A percentile compares a stretch with the other conserved stretches of the same genome.
These are phyloP conservation scores for Centropyge bicolor DNA, from an alignment of 2,797 vertebrate genomes.

Conservation along the genomic window DNA sequence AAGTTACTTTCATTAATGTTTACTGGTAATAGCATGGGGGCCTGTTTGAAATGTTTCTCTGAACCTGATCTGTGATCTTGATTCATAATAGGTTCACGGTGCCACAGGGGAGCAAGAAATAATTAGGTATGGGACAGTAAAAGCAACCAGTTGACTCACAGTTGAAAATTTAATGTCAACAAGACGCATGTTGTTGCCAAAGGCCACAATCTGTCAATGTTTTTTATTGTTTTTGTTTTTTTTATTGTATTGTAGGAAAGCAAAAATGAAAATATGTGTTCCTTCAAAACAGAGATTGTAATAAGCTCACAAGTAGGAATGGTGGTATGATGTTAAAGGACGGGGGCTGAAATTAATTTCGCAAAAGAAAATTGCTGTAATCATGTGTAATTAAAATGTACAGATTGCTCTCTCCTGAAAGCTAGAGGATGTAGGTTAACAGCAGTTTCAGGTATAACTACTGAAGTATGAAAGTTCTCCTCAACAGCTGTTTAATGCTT, in stretches of 20 bases:
- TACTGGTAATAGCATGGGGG: conserved; percentile 5
- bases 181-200: not conserved
- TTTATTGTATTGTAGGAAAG: too few species aligned
- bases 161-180: not conserved
- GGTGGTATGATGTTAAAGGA: not conserved
- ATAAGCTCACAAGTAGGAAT: not conserved
- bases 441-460: not conserved
- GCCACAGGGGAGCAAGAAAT: not conserved
- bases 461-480: not conserved
- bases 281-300: not conserved
- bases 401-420: not conserved
- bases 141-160: conserved; percentile 1
- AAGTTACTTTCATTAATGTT: conserved; percentile 10
- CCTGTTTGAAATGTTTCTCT: conserved; percentile 10
- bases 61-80: not conserved
- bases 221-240: too few species aligned
- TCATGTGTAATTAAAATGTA: not conserved
- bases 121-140: not conserved
- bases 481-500: not conserved
- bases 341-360: not conserved
- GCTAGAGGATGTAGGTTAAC: not conserved
- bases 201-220: not conserved
- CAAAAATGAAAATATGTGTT: not conserved
- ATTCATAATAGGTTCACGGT: not conserved
- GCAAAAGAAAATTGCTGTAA: not conserved